These are phyloP conservation scores for Listrodromus nycthemerus DNA, from an alignment of 2,888 invertebrate species.

Conservation along the genomic window DNA sequence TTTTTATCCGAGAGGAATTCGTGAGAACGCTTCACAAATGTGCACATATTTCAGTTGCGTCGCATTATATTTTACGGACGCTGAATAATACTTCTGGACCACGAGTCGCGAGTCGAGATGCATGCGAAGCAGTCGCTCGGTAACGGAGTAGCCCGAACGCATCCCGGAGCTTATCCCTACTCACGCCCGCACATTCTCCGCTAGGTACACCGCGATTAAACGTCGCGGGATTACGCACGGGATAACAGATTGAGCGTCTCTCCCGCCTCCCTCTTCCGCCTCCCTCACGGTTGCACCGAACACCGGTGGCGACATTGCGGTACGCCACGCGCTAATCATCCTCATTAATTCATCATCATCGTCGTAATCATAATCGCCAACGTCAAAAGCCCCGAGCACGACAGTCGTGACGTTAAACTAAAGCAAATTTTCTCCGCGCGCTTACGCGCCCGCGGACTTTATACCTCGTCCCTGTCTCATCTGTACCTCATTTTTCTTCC, in stretches of 20 bases:
- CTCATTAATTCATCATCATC: slow-evolving; percentile 80
- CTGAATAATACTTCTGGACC: slow-evolving; percentile 77
- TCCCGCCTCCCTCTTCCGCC: background rate
- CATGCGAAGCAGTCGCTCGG: slow-evolving; percentile 39
- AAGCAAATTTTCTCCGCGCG: slow-evolving; percentile 58
- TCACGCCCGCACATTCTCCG: slow-evolving; percentile 23
- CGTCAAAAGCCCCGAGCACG: slow-evolving; percentile 71
- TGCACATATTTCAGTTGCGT: slow-evolving; percentile 33
- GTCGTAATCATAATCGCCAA: slow-evolving; percentile 76
- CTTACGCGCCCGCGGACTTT: slow-evolving; percentile 44
- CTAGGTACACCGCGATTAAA: slow-evolving; percentile 31
- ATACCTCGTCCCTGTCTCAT: slow-evolving; percentile 45
- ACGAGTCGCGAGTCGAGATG: slow-evolving; percentile 40
- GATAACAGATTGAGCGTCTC: slow-evolving; percentile 42
- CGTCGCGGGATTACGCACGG: slow-evolving; percentile 46
- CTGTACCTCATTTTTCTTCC: slow-evolving; percentile 22
- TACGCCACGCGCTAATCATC: slow-evolving; percentile 77
- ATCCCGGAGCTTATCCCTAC: slow-evolving; percentile 10
- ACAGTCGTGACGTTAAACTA: slow-evolving; percentile 70
- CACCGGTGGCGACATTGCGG: slow-evolving; percentile 78
- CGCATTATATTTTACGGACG: slow-evolving; percentile 75
- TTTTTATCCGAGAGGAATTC: background rate
- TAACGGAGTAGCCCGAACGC: slow-evolving; percentile 31
- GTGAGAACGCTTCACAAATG: slow-evolving; percentile 18
- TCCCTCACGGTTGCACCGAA: slow-evolving; percentile 58